phyloP scores from a whole-genome alignment of 2,113 vertebrate species.

The Accipiter virgatus region DNA sequence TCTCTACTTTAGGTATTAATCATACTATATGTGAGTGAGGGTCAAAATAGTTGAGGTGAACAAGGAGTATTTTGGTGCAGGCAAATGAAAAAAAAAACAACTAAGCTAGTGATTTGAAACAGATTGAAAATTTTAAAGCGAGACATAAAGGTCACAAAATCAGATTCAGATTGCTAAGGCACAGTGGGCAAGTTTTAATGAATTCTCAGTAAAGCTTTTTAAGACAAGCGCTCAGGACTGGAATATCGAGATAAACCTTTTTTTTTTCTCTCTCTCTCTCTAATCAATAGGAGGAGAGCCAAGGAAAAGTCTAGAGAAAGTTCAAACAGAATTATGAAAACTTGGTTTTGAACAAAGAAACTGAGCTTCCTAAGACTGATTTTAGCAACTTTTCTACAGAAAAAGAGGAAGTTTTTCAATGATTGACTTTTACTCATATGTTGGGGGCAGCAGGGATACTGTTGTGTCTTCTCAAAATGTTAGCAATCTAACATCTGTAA shows the following conservation, averaged over 20 bases:
- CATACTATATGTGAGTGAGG: neutral
- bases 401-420: neutral
- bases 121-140: conserved; percentile 48
- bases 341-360: neutral
- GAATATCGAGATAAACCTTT: neutral
- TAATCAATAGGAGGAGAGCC: neutral
- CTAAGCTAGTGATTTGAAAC: conserved; percentile 44
- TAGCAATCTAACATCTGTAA: neutral
- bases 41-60: conserved; percentile 19
- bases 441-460: neutral
- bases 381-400: neutral
- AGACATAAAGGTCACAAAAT: conserved; percentile 59
- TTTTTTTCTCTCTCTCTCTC: neutral
- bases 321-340: conserved; percentile 20
- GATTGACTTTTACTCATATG: neutral
- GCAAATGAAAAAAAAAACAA: neutral
- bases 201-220: conserved; percentile 37
- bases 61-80: conserved; percentile 10
- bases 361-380: neutral
- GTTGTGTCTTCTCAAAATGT: neutral
- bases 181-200: conserved; percentile 50
- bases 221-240: neutral
- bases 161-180: conserved; percentile 23
- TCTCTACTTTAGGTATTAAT: conserved; percentile 46
- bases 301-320: neutral